Evolutionary conservation across 2,113 vertebrate genomes (phyloP).

Genomic region (Apodemus speciosus): DNA sequence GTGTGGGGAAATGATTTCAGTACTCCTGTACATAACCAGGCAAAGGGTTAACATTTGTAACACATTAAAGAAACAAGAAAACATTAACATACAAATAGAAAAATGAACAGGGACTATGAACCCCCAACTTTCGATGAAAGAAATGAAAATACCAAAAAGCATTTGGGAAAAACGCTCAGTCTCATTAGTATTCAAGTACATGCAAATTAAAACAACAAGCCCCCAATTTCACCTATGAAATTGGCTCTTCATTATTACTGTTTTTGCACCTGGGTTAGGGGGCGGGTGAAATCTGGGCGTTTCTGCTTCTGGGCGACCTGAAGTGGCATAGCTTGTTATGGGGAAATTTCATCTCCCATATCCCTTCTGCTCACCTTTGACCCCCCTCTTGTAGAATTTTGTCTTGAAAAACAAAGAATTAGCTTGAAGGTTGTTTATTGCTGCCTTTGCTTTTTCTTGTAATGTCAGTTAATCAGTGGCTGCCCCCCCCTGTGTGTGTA

Average conservation of each 20-base stretch:
- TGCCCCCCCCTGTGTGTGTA: not conserved
- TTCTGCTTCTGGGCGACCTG: not conserved
- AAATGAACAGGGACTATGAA: conserved; percentile 47
- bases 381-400: conserved; percentile 22
- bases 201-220: conserved; percentile 69
- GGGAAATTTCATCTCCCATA: not conserved
- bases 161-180: conserved; percentile 40
- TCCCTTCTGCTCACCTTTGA: not conserved
- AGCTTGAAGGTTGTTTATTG: not conserved
- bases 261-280: not conserved
- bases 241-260: conserved; percentile 29
- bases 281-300: not conserved
- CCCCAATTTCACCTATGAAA: conserved; percentile 47
- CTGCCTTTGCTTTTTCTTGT: not conserved
- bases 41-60: conserved; percentile 56
- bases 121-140: conserved; percentile 49
- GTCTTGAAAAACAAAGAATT: conserved; percentile 39
- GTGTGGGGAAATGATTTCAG: not conserved
- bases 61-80: conserved; percentile 47
- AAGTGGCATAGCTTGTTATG: not conserved
- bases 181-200: conserved; percentile 68
- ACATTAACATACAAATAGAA: conserved; percentile 71
- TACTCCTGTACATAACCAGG: not conserved
- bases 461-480: conserved; percentile 27
- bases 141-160: conserved; percentile 69